Conservation (phyloP, 2,888 invertebrate species). For the Cremastobaeus sp. region DNA sequence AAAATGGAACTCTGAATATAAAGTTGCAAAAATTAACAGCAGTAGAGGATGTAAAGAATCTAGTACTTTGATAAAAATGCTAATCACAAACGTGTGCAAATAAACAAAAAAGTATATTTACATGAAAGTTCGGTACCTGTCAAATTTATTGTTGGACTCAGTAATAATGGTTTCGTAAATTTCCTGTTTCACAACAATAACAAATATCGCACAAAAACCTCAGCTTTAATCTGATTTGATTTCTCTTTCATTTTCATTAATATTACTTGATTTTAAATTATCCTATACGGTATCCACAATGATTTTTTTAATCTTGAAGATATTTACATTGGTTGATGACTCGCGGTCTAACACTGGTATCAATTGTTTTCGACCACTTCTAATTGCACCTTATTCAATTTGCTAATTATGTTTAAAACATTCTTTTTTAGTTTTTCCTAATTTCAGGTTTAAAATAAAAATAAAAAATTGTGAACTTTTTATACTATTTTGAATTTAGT, state of each 20-base stretch:
- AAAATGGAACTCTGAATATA: no score
- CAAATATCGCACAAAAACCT: conserved; percentile 18
- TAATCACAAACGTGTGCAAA: conserved; percentile 14
- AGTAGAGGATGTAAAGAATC: no score
- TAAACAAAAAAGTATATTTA: conserved; percentile 33
- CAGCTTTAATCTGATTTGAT: conserved; percentile 17
- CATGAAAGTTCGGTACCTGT: conserved; percentile 25
- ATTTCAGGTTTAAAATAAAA: neutral
- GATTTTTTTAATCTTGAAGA: conserved; percentile 30
- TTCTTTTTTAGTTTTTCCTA: neutral
- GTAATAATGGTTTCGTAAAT: conserved; percentile 14
- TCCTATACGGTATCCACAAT: conserved; percentile 31
- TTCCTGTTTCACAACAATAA: conserved; percentile 28
- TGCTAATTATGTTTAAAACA: neutral
- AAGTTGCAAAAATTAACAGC: no score
- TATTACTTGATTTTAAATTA: conserved; percentile 32
- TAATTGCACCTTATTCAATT: neutral
- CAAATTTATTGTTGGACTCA: conserved; percentile 42
- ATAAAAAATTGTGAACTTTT: no score
- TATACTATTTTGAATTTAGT: no score
- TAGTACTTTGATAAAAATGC: no score
- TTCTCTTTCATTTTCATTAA: conserved; percentile 10
- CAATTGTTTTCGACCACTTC: neutral
- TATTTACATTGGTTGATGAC: conserved; percentile 40
- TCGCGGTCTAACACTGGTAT: conserved; percentile 18